These are phyloP conservation scores for Cnemophilus loriae DNA, from an alignment of 2,113 vertebrate genomes.

Conservation along the genomic window DNA sequence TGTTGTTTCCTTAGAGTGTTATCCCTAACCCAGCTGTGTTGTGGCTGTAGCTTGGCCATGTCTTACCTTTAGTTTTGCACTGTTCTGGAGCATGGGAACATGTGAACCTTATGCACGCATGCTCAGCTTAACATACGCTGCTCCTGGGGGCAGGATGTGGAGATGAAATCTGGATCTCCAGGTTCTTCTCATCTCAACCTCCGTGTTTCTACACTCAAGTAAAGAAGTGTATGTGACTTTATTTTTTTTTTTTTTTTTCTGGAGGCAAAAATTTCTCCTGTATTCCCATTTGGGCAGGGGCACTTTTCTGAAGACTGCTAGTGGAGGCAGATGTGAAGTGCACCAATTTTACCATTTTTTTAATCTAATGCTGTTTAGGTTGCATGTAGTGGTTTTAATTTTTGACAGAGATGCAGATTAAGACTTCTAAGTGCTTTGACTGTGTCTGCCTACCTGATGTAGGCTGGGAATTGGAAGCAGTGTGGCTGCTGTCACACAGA, in stretches of 20 bases:
- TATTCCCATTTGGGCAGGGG: background rate
- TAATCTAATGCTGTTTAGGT: background rate
- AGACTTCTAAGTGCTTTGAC: background rate
- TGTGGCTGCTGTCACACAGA: background rate
- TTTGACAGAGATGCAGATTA: background rate
- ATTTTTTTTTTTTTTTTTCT: background rate
- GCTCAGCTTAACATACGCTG: background rate
- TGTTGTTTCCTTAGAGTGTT: background rate
- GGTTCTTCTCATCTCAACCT: background rate
- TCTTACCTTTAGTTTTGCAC: background rate
- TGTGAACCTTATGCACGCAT: background rate
- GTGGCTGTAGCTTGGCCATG: background rate
- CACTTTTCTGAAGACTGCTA: background rate
- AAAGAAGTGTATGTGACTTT: accelerated
- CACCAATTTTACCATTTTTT: background rate
- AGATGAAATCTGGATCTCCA: background rate
- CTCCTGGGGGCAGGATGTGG: background rate
- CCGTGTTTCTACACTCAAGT: background rate
- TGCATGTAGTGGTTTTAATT: background rate
- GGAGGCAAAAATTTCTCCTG: background rate
- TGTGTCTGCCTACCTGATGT: background rate
- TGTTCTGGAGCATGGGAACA: background rate
- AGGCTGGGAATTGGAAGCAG: background rate
- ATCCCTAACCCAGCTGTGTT: background rate
- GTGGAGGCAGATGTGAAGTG: background rate